Percentiles rank a stretch among this genome's conserved stretches.
phyloP scores from a whole-genome alignment of 1,140 invertebrate species.

The Drosophila littoralis region DNA sequence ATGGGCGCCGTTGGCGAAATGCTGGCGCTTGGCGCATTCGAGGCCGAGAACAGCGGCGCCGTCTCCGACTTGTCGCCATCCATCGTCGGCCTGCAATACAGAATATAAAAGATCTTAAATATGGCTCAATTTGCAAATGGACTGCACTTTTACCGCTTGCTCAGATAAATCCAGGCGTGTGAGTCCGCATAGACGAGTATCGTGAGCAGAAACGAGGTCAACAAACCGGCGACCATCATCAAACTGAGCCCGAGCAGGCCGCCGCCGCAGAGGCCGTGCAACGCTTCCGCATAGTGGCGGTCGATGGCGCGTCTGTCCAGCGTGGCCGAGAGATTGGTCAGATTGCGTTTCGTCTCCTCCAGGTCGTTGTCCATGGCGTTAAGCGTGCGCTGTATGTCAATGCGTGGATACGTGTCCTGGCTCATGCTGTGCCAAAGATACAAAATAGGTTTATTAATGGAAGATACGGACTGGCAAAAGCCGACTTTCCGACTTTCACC shows the following conservation, averaged over 20 bases:
- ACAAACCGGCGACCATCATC: constrained; percentile 90
- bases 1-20: constrained; percentile 79
- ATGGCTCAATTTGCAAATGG: background rate
- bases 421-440: constrained; percentile 61
- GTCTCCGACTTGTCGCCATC: constrained; percentile 81
- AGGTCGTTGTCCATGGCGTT: constrained; percentile 77
- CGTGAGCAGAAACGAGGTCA: constrained; percentile 92
- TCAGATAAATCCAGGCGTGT: constrained; percentile 98
- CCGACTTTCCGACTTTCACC: too few relatives aligned
- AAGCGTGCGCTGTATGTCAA: constrained; percentile 71
- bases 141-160: constrained; percentile 86
- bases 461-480: too few relatives aligned
- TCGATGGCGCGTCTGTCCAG: constrained; percentile 89
- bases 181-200: constrained; percentile 96
- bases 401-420: constrained; percentile 81
- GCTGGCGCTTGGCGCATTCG: constrained; percentile 79
- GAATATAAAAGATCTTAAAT: background rate
- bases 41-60: constrained; percentile 77
- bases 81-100: constrained; percentile 54
- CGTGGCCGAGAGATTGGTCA: constrained; percentile 86
- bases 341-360: constrained; percentile 73
- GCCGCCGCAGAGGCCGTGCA: constrained; percentile 89
- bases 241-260: constrained; percentile 90
- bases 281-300: constrained; percentile 88
- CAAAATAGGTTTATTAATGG: too few relatives aligned